phyloP scores from a whole-genome alignment of 2,113 vertebrate species.

The Orycteropus afer region DNA sequence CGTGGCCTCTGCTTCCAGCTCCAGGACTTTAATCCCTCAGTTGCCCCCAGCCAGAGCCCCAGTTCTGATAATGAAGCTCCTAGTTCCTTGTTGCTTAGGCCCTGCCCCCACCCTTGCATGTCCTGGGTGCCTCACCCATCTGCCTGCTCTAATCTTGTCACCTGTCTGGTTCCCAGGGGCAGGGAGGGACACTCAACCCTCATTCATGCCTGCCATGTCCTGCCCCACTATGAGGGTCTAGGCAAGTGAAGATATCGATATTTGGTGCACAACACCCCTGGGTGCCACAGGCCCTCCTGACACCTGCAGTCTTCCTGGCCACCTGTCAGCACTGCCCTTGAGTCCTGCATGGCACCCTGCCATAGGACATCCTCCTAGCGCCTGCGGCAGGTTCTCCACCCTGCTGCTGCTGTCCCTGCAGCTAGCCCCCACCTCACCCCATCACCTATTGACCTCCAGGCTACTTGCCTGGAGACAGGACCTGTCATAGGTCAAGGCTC shows the following conservation, averaged over 20 bases:
- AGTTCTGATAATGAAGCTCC: neutral
- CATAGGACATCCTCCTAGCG: neutral
- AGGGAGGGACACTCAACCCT: neutral
- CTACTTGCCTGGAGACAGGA: neutral
- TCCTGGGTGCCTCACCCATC: neutral
- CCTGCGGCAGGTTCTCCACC: neutral
- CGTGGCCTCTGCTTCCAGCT: neutral
- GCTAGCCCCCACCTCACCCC: neutral
- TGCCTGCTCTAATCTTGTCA: neutral
- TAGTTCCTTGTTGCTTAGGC: neutral
- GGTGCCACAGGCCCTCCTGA: neutral
- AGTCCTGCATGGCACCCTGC: neutral
- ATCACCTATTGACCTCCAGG: neutral
- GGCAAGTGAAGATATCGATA: neutral
- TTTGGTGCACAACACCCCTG: neutral
- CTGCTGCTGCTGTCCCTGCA: neutral
- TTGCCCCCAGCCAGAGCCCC: neutral
- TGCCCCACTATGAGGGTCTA: neutral
- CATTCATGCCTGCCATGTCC: neutral
- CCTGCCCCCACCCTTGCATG: no score
- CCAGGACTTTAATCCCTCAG: neutral
- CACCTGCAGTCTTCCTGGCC: neutral
- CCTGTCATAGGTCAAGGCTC: neutral
- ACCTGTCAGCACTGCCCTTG: neutral
- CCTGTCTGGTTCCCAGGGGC: neutral